Conservation (phyloP, 1,140 invertebrate species). For the Penaeus japonicus region DNA sequence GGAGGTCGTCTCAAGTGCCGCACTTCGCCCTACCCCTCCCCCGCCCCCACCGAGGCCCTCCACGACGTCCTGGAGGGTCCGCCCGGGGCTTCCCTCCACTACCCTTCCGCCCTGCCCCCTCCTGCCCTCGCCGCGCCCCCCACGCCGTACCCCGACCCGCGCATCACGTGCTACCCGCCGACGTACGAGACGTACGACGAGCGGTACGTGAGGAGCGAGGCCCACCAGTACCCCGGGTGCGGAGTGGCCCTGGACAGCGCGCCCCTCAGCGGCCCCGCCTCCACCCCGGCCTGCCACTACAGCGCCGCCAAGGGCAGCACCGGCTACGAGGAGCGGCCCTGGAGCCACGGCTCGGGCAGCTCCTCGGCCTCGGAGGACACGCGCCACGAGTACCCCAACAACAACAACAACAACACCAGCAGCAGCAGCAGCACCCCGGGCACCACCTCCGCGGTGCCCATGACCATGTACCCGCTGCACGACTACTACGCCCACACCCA, state of each 20-base stretch:
- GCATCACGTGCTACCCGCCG: constrained; percentile 42
- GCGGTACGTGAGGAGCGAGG: constrained; percentile 23
- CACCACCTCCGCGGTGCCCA: not conserved
- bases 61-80: constrained; percentile 59
- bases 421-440: constrained; percentile 14
- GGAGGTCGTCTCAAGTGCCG: constrained; percentile 61
- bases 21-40: constrained; percentile 64
- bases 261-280: not conserved
- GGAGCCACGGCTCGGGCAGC: constrained; percentile 58
- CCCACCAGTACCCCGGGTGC: constrained; percentile 55
- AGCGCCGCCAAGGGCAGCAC: constrained; percentile 58
- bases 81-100: constrained; percentile 48
- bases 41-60: constrained; percentile 52
- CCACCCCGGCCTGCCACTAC: constrained; percentile 36
- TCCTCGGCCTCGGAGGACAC: constrained; percentile 54
- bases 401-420: constrained; percentile 33
- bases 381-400: constrained; percentile 38
- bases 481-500: constrained; percentile 39
- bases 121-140: constrained; percentile 60
- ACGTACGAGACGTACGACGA: constrained; percentile 53
- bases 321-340: constrained; percentile 59
- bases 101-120: constrained; percentile 59
- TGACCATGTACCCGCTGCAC: constrained; percentile 31
- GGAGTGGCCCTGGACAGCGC: constrained; percentile 35
- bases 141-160: constrained; percentile 56